These are phyloP conservation scores for Clistopyga incitator DNA, from an alignment of 2,888 invertebrate genomes.

Conservation along the genomic window DNA sequence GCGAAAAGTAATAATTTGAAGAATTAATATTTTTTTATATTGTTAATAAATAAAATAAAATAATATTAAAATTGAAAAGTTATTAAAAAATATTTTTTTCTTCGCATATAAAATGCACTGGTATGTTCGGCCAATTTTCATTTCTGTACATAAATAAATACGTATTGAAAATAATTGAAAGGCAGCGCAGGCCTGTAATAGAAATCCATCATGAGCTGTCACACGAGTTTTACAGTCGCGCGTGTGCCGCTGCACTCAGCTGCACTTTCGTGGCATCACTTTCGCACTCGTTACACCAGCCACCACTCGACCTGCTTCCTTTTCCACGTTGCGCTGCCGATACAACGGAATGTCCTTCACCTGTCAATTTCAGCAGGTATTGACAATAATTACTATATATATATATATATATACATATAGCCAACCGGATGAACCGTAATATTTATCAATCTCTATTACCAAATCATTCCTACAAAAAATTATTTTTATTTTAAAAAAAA, in stretches of 20 bases:
- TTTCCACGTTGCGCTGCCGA: neutral
- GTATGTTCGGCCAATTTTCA: too few species aligned
- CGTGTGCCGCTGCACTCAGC: neutral
- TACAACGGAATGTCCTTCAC: slow-evolving; percentile 10
- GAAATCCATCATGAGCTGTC: slow-evolving; percentile 15
- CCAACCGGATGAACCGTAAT: neutral
- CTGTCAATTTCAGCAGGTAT: neutral
- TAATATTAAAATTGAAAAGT: too few species aligned
- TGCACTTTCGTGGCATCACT: neutral
- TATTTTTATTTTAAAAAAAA: neutral
- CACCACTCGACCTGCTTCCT: neutral
- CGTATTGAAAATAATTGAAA: neutral
- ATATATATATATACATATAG: neutral
- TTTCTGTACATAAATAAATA: neutral
- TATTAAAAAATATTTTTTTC: too few species aligned
- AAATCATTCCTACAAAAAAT: neutral
- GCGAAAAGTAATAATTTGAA: too few species aligned
- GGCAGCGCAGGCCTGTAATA: neutral
- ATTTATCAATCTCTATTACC: neutral
- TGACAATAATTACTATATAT: neutral
- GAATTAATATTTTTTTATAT: too few species aligned
- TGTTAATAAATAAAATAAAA: too few species aligned
- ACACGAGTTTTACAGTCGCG: neutral
- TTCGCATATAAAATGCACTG: too few species aligned
- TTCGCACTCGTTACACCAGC: neutral